Base-by-base conservation (phyloP, 30 jellyfish, hydroid and myxozoan genomes). In the Mastigias papua region DNA sequence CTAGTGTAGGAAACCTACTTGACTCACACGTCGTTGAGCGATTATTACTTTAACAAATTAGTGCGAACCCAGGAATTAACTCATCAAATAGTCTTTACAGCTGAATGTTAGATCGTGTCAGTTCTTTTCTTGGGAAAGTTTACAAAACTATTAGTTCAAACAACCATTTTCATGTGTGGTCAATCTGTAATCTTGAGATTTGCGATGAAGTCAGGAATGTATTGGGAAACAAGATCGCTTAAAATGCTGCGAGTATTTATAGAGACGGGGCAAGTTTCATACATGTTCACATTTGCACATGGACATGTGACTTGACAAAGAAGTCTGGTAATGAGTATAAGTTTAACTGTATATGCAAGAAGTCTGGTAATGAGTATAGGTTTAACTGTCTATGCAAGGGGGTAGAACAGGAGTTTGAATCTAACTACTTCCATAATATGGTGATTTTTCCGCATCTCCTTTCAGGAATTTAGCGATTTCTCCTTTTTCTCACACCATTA, bases 121-220 rank as follows among this genome's bases (percentile, higher is more conserved):
- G 77, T 63, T 49, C 33, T 54, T 57, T 77, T 77, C 88, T 77
- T 77, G 88, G 61, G 88, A 77, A 77, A 77, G 88, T 77, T 77
- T 77, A 48, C 74, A 46, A 29, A 13, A 23, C 28, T 77, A 66
- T 77, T 57, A 77, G 88, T 28, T 31, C 57, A 23, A 63, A 61
- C 54, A 77, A 54, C 88, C 88, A 34, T 54, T 58, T 77, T 77
- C 78, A 77, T 34, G 74, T 77, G 88, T 58, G 79, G 88, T 63
- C 58, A 13, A 77, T 29, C 48, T 22, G 64, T 77, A 77, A 77
- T 77, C 88, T 63, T 17, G 46, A 33, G 48, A 77, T n/a, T 57
- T 34, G 58, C 27, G 66, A 17, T 21, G 22, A 77, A 77, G 67
- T 60, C 88, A 67, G 32, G 78, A 31, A 34, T 77, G 54, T 60